phyloP scores from a whole-genome alignment of 1,140 invertebrate genomes.

The Metaphire vulgaris region DNA sequence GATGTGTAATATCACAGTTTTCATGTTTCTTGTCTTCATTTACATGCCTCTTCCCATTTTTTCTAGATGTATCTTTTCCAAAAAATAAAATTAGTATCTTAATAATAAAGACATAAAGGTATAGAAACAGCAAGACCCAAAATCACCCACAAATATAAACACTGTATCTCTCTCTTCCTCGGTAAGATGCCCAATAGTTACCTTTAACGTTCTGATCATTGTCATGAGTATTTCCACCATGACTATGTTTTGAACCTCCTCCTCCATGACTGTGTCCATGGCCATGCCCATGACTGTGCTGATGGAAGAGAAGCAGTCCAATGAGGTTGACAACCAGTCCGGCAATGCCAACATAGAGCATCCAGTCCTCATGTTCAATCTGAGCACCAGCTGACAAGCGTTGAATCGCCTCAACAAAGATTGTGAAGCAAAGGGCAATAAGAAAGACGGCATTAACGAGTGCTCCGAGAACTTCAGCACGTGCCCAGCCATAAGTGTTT shows the following conservation, averaged over 20 bases:
- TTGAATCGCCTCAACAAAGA: slow-evolving; percentile 56
- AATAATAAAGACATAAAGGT: too few species aligned
- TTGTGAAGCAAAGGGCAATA: slow-evolving; percentile 57
- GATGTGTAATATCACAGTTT: too few species aligned
- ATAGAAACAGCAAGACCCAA: too few species aligned
- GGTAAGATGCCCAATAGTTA: too few species aligned
- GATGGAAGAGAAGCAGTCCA: slow-evolving; percentile 55
- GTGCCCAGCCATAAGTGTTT: slow-evolving; percentile 59
- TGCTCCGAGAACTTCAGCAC: slow-evolving; percentile 59
- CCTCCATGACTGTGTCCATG: too few species aligned
- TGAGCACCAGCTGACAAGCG: slow-evolving; percentile 56
- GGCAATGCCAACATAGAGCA: slow-evolving; percentile 54
- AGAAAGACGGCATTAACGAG: slow-evolving; percentile 59
- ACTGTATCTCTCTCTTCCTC: too few species aligned
- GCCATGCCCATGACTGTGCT: slow-evolving; percentile 40
- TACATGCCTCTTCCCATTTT: too few species aligned
- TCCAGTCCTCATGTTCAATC: slow-evolving; percentile 59
- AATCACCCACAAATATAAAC: too few species aligned
- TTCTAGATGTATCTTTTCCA: too few species aligned
- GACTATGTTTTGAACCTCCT: slow-evolving; percentile 32
- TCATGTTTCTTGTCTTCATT: too few species aligned
- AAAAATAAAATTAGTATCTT: too few species aligned
- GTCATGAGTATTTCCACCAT: slow-evolving; percentile 29
- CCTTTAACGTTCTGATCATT: neutral
- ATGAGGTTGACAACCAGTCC: slow-evolving; percentile 56